phyloP scores from a whole-genome alignment of 2,797 vertebrate genomes.

The Semotilus atromaculatus region DNA sequence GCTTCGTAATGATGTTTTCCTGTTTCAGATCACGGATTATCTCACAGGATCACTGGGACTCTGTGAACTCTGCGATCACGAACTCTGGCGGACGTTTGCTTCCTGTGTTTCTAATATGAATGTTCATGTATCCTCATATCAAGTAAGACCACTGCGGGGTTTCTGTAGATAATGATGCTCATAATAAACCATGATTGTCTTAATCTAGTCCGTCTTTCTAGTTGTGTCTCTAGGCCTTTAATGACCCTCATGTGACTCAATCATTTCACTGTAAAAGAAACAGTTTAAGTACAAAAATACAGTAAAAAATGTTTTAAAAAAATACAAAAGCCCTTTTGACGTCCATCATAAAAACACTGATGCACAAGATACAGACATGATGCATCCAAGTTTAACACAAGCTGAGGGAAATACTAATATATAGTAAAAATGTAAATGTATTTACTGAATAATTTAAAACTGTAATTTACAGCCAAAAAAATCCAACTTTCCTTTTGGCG shows the following conservation, averaged over 20 bases:
- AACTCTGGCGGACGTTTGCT: neutral
- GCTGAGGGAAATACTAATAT: too few species aligned
- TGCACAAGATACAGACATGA: too few species aligned
- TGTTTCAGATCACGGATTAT: too few species aligned
- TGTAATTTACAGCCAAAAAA: too few species aligned
- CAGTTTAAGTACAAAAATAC: too few species aligned
- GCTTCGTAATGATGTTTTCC: neutral
- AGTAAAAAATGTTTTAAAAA: too few species aligned
- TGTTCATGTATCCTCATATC: conserved; percentile 40
- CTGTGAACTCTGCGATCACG: neutral
- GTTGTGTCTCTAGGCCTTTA: neutral
- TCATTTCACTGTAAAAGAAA: neutral
- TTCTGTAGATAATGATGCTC: conserved; percentile 72
- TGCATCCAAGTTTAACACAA: too few species aligned
- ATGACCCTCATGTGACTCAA: neutral
- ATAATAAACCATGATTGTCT: conserved; percentile 79
- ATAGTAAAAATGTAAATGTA: too few species aligned
- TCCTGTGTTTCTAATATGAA: conserved; percentile 52
- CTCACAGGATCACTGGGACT: neutral
- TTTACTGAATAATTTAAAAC: too few species aligned
- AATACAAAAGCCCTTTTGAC: too few species aligned
- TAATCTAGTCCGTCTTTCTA: conserved; percentile 21
- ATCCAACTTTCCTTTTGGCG: too few species aligned
- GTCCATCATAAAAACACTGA: too few species aligned
- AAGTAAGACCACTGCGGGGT: neutral